Percentiles rank a stretch among this genome's conserved stretches.
phyloP scores from a whole-genome alignment of 2,113 vertebrate species.

The Chaetodon auriga region DNA sequence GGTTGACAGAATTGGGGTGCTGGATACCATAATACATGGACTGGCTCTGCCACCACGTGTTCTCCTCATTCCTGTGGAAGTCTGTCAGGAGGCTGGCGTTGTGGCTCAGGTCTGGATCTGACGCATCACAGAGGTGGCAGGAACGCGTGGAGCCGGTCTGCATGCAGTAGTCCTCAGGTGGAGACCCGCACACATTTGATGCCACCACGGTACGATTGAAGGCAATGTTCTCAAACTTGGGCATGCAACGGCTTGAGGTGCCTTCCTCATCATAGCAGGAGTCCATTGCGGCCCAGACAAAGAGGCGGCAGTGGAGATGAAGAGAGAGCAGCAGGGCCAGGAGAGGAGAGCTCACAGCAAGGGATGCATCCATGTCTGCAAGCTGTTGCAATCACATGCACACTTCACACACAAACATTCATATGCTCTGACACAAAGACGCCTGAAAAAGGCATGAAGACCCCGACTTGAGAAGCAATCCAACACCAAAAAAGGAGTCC shows the following conservation, averaged over 20 bases:
- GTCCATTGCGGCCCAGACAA: conserved; percentile 79
- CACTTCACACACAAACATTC: conserved; percentile 36
- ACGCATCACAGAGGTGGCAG: conserved; percentile 88
- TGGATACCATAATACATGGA: conserved; percentile 94
- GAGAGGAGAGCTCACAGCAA: conserved; percentile 60
- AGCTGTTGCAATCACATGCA: conserved; percentile 28
- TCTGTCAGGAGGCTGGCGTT: conserved; percentile 90
- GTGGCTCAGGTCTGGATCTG: conserved; percentile 84
- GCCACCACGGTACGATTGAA: conserved; percentile 84
- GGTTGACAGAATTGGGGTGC: conserved; percentile 91
- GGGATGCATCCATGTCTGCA: conserved; percentile 76
- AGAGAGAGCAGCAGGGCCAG: conserved; percentile 51
- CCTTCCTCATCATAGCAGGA: conserved; percentile 86
- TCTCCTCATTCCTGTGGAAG: conserved; percentile 93
- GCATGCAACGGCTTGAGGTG: conserved; percentile 87
- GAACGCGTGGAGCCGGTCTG: conserved; percentile 88
- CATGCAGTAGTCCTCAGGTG: conserved; percentile 93
- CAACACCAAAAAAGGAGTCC: conserved; percentile 10
- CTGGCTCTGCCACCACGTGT: conserved; percentile 98
- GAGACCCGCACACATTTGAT: conserved; percentile 89
- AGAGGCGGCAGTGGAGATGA: conserved; percentile 56
- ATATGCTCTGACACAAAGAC: conserved; percentile 8
- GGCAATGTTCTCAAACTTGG: conserved; percentile 91
- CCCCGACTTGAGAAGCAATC: conserved; percentile 17
- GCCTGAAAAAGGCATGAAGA: conserved; percentile 32